Base-by-base conservation (phyloP, 2,888 invertebrate species). In the Dicyrtomina minuta region DNA sequence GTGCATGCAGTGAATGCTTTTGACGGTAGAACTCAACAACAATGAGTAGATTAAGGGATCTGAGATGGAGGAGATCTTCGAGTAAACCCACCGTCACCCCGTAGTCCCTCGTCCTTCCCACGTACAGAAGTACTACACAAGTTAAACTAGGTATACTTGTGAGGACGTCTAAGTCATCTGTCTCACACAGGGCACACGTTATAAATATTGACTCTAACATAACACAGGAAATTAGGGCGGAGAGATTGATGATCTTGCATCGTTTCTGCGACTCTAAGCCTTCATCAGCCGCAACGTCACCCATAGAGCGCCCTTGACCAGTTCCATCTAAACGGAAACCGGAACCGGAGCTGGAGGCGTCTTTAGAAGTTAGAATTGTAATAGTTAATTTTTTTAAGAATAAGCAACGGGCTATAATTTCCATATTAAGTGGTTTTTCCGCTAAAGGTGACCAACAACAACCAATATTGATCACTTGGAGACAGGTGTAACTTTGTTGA, bases 391-490 rank as follows among this genome's bases (percentile, higher is more conserved):
- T 56, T 24, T 46, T 58, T 12, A 66, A 26, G 33, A 58, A 66
- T 13, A 46, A 1, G 33, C 66, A 66, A 12, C 33, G 17, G 10
- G 27, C n/a, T 17, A 66, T 56, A 8, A 66, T 8, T 20, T 66
- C 58, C 66, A 66, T 66, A 26, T 66, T 43, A 27, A 66, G 33
- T 0, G 66, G 66, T 1, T 26, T 12, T n/a, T 26, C 15, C 17
- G 51, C 46, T 10, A 44, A 46, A 5, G 39, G 15, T 33, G 33
- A 33, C 66, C 66, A 66, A 17, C 24, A 6, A n/a, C 56, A 26
- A 13, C 66, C 66, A 26, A 66, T 27, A 33, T 66, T 66, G 46
- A 66, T 58, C 12, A 66, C 49, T 33, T 66, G 66, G 4, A 66
- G 58, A 22, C 33, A 66, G 15, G 44, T 17, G 26, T 15, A 44